Evolutionary conservation across 2,797 vertebrate species (phyloP).

Genomic region (Sphenopsis melanotis): DNA sequence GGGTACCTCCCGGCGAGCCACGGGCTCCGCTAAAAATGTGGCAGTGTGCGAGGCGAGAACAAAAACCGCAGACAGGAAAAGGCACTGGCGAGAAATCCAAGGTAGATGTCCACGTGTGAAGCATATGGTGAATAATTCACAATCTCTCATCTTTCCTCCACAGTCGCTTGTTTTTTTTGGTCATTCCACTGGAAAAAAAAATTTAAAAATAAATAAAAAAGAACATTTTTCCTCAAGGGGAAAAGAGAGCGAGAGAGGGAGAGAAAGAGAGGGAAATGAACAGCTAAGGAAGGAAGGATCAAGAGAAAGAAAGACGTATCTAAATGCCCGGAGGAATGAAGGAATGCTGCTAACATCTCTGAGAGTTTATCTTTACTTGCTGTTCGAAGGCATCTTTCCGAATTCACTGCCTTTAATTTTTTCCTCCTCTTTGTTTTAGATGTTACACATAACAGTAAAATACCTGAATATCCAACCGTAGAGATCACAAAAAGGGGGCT

Average conservation of each 20-base stretch:
- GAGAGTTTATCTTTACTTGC: constrained; percentile 80
- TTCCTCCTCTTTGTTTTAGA: constrained; percentile 77
- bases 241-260: not conserved
- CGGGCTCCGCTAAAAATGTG: constrained; percentile 64
- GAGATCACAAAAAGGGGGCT: constrained; percentile 79
- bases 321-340: constrained; percentile 13
- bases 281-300: not conserved
- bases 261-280: constrained; percentile 33
- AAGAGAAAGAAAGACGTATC: not conserved
- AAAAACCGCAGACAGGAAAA: constrained; percentile 44
- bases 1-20: constrained; percentile 64
- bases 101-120: constrained; percentile 67
- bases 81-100: constrained; percentile 60
- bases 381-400: constrained; percentile 78
- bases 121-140: constrained; percentile 70
- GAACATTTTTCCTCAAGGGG: not conserved
- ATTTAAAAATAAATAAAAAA: not conserved
- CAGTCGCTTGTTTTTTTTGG: constrained; percentile 71
- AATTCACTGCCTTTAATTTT: constrained; percentile 84
- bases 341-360: constrained; percentile 73
- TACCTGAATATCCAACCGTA: constrained; percentile 73
- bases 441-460: constrained; percentile 75
- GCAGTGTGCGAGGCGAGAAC: constrained; percentile 40
- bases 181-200: constrained; percentile 70
- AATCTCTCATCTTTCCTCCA: constrained; percentile 70